A percentile compares a stretch with the other conserved stretches of the same genome.
Evolutionary conservation across 2,113 vertebrate genomes (phyloP).

Genomic region (Catagonus wagneri): DNA sequence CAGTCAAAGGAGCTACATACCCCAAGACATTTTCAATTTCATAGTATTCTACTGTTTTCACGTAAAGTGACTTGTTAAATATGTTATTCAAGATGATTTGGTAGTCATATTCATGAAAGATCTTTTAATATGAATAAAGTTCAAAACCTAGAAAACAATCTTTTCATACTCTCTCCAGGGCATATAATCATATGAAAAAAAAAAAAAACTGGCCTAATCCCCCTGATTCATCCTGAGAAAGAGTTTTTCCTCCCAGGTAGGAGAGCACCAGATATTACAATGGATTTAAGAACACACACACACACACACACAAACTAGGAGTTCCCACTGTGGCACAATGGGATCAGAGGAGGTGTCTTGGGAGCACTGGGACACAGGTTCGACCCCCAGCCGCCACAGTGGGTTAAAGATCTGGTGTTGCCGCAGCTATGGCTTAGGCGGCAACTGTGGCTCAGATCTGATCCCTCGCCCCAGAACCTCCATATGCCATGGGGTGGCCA

Average conservation of each 20-base stretch:
- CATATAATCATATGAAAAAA: not conserved
- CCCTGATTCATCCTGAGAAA: not conserved
- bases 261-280: conserved; percentile 6
- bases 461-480: too few species aligned
- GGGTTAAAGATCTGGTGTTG: too few species aligned
- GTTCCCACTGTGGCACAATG: too few species aligned
- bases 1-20: not conserved
- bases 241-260: not conserved
- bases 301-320: too few species aligned
- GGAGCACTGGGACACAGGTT: too few species aligned
- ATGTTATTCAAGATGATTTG: not conserved
- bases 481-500: too few species aligned
- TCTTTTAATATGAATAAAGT: conserved; percentile 38
- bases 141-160: not conserved
- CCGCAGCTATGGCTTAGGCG: too few species aligned
- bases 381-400: too few species aligned
- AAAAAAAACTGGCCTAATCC: not conserved
- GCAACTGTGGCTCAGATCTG: too few species aligned
- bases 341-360: too few species aligned
- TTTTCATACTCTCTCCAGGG: not conserved
- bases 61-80: not conserved
- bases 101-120: not conserved
- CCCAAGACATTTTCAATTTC: not conserved
- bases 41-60: not conserved
- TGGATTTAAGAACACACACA: not conserved